phyloP scores from a whole-genome alignment of 1,140 invertebrate genomes.

The Orius insidiosus region DNA sequence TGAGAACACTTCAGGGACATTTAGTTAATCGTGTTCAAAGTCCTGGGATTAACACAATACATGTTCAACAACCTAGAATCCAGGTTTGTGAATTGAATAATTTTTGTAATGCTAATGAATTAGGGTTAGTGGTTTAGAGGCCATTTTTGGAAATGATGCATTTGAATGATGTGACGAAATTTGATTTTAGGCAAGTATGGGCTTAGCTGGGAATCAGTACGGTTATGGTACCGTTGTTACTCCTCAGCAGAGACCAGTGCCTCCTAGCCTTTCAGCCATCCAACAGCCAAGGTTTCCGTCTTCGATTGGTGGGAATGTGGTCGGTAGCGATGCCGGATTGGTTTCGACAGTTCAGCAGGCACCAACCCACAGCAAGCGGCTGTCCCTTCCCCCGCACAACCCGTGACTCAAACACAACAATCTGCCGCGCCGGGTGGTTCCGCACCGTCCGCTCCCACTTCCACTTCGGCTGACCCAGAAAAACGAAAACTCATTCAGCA shows the following conservation, averaged over 20 bases:
- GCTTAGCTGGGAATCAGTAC: slow-evolving; percentile 24
- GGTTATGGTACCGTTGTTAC: slow-evolving; percentile 36
- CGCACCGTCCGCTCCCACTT: slow-evolving; percentile 26
- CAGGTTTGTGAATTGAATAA: slow-evolving; percentile 24
- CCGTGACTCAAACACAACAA: slow-evolving; percentile 19
- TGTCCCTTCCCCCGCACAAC: slow-evolving; percentile 49
- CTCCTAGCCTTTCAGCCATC: slow-evolving; percentile 26
- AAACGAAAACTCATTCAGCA: slow-evolving; percentile 98
- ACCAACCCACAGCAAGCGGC: slow-evolving; percentile 44
- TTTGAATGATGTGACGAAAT: too few species aligned
- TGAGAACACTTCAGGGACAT: slow-evolving; percentile 25
- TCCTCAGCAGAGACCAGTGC: slow-evolving; percentile 33
- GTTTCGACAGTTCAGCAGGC: slow-evolving; percentile 37
- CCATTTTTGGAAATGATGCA: too few species aligned
- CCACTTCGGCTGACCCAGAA: slow-evolving; percentile 69
- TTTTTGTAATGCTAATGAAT: neutral
- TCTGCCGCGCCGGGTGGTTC: slow-evolving; percentile 1
- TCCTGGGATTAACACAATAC: slow-evolving; percentile 21
- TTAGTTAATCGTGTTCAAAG: slow-evolving; percentile 20
- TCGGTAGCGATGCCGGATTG: slow-evolving; percentile 35
- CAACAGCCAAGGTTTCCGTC: slow-evolving; percentile 27
- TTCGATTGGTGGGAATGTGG: slow-evolving; percentile 22
- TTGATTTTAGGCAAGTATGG: too few species aligned
- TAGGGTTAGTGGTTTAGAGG: too few species aligned
- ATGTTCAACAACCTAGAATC: slow-evolving; percentile 21